Base-by-base conservation (phyloP, 2,113 vertebrate genomes). In the Ciconia maguari region DNA sequence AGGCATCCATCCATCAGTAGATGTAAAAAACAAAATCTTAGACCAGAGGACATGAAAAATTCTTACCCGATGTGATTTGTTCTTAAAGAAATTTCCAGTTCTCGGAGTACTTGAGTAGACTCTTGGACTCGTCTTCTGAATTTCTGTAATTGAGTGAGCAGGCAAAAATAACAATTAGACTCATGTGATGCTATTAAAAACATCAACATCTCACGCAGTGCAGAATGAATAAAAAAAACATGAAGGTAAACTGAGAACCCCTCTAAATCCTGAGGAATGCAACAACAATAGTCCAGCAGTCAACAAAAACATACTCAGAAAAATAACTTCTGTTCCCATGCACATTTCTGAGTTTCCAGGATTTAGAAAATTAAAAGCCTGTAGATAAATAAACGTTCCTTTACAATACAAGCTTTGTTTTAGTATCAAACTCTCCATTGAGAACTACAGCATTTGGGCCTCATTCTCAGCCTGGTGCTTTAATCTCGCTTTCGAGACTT, bases 1-100 rank as follows among this genome's bases (percentile, higher is more conserved):
- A 81, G 42, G 14, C 44, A 85, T 42, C 38, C 44, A 49, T 20
- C 30, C 44, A 49, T 20, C 30, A 22, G 25, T 0, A 26, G 65
- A 68, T 54, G 51, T 7, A 9, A 24, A n/a, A 58, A 68, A 85
- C 29, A 21, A 7, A 75, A 42, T 26, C 55, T 74, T 16, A 79
- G 44, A 60, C 4, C 22, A 81, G 72, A 77, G 42, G 30, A 34
- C 44, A 38, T 36, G 48, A 61, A 49, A 76, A n/a, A n/a, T 19
- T 82, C 99, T 99, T 98, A 99, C 99, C 99, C 99, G 25, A 99
- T 99, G 78, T 99, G 98, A 98, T 99, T 99, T 90, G 99, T 99
- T 96, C 99, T 98, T 97, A 99, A 98, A 83, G 99, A 99, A 98
- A 99, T 99, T 98, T 99, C 99, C 98, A 99, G 98, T 98, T 99